phyloP scores from a whole-genome alignment of 2,113 vertebrate genomes.

The Deroptyus accipitrinus region DNA sequence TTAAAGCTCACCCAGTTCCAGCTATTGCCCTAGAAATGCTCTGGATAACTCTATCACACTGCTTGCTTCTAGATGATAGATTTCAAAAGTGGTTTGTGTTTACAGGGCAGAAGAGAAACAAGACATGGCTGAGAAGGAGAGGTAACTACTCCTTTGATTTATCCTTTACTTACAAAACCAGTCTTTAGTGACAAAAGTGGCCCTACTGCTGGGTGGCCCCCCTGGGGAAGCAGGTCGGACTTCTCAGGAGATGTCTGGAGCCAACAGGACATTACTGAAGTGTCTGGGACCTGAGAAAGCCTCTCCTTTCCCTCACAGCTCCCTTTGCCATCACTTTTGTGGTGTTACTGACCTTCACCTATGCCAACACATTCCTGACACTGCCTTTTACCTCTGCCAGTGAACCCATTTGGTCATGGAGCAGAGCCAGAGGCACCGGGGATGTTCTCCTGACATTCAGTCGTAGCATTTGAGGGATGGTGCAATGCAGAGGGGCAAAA shows the following conservation, averaged over 20 bases:
- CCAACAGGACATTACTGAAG: neutral
- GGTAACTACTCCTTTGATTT: neutral
- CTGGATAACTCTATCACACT: neutral
- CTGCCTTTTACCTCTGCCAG: neutral
- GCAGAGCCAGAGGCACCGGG: neutral
- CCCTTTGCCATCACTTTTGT: neutral
- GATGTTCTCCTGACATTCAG: neutral
- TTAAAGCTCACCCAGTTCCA: neutral
- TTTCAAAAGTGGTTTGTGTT: conserved; percentile 7
- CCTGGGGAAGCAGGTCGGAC: neutral
- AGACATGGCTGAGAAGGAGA: conserved; percentile 46
- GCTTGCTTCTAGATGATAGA: fast-evolving
- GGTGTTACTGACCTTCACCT: neutral
- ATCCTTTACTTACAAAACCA: neutral
- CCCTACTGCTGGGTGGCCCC: neutral
- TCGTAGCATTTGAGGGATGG: neutral
- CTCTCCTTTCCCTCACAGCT: neutral
- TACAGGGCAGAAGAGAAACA: conserved; percentile 73
- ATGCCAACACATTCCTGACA: neutral
- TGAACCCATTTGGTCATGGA: fast-evolving
- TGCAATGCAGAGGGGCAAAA: neutral
- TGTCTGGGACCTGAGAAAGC: neutral
- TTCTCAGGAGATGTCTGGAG: neutral
- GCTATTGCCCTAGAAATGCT: fast-evolving
- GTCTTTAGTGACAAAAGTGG: fast-evolving